Percentiles rank a stretch among this genome's conserved stretches.
Evolutionary conservation across 2,888 invertebrate genomes (phyloP).

Genomic region (Dicranocentrus wangi): DNA sequence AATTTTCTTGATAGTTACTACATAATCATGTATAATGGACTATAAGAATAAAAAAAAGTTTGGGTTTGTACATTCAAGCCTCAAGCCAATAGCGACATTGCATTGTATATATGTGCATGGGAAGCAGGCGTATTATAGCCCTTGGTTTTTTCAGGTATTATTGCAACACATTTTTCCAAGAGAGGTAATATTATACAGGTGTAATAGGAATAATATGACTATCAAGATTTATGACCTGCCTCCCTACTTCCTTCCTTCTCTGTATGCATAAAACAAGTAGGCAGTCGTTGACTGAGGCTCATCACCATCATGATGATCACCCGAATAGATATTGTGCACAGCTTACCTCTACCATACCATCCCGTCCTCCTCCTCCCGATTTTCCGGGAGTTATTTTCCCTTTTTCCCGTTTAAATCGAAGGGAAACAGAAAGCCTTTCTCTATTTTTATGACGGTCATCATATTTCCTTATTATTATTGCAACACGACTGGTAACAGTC

Average conservation of each 20-base stretch:
- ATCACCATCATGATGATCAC: constrained; percentile 6
- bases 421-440: constrained; percentile 1
- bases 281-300: neutral
- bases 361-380: too few species aligned
- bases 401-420: neutral
- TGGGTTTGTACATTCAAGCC: neutral
- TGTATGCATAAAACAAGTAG: constrained; percentile 21
- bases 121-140: neutral
- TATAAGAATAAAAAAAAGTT: neutral
- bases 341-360: neutral
- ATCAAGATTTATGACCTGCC: constrained; percentile 64
- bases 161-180: too few species aligned
- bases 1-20: too few species aligned
- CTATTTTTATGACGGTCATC: constrained; percentile 58
- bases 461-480: constrained; percentile 56
- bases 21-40: too few species aligned
- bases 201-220: constrained; percentile 29
- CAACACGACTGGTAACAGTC: neutral
- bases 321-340: neutral
- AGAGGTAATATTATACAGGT: constrained; percentile 8
- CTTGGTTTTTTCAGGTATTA: neutral
- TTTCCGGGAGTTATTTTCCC: too few species aligned
- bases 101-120: too few species aligned
- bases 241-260: constrained; percentile 36
- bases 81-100: too few species aligned